Base-by-base conservation (phyloP, 2,888 invertebrate species). In the Reticulitermes lucifugus region DNA sequence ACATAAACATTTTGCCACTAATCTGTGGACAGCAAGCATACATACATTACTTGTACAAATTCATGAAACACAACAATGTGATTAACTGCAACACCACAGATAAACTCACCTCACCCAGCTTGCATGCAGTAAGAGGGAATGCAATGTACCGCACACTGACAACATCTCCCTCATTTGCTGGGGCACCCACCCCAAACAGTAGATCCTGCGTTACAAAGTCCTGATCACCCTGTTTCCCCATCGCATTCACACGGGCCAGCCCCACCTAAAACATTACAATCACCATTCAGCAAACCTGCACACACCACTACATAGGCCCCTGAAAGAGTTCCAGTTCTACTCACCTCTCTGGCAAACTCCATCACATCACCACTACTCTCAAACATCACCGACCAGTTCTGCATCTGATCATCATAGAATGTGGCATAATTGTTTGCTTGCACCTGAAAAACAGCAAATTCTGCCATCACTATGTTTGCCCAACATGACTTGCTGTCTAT, bases 321-420 rank as follows among this genome's bases (percentile, higher is more conserved):
- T 18, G 1, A 18, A 55, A 55, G 18, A 55, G 18, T 55, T 18
- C 55, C 55, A 55, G 55, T 18, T 55, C 18, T 55, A 55, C 77
- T 83, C 80, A 91, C 87, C 88, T 90, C 89, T 85, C 88, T 89
- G 2, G 90, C 89, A 87, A 91, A 89, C 84, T 90, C 89, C 10
- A 89, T 87, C 29, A 89, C 89, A 51, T 89, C 88, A n/a, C 89
- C 88, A 18, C 87, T 86, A 46, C 87, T 89, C 9, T 90, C 91
- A 89, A 94, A 93, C 88, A 92, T 90, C 79, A 94, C 88, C 21
- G 93, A 93, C 94, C 93, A 94, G 88, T 92, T 92, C 84, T 91
- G 90, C 60, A 91, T 89, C 43, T 89, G 89, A 73, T 91, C 91
- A 89, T 94, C 93, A 88, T 93, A 92, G 89, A 92, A 91, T 25